A percentile compares a stretch with the other conserved stretches of the same genome.
phyloP scores from a whole-genome alignment of 2,888 invertebrate genomes.

The Tetramorium bicarinatum region DNA sequence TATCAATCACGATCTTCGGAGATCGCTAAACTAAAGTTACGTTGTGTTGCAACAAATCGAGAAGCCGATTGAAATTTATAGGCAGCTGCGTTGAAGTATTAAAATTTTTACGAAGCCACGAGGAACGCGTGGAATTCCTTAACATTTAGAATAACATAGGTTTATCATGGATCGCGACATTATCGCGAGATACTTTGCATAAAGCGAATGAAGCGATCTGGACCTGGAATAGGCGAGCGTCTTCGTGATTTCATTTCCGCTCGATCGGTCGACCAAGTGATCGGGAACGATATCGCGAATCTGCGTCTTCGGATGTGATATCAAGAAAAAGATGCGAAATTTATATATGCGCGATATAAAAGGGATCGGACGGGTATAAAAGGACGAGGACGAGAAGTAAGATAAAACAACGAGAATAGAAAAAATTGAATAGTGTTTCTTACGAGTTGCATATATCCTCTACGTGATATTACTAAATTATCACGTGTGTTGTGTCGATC shows the following conservation, averaged over 20 bases:
- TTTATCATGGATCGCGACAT: constrained; percentile 4
- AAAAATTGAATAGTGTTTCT: constrained; percentile 17
- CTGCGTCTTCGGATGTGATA: not conserved
- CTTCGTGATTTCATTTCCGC: constrained; percentile 21
- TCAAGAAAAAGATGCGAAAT: constrained; percentile 1
- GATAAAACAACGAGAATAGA: not conserved
- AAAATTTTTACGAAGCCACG: not conserved
- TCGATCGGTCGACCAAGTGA: constrained; percentile 18
- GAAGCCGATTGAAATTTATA: constrained; percentile 5
- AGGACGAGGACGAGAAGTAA: not conserved
- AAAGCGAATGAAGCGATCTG: constrained; percentile 1
- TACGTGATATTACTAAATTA: constrained; percentile 19
- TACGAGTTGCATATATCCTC: not conserved
- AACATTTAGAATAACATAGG: not conserved
- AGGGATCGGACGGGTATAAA: not conserved
- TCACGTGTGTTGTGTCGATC: constrained; percentile 17
- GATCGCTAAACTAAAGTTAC: not conserved
- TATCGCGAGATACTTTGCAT: constrained; percentile 19
- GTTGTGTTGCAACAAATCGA: not conserved
- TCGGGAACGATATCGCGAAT: constrained; percentile 6
- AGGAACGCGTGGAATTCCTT: constrained; percentile 14
- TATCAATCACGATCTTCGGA: not conserved
- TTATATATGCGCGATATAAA: constrained; percentile 22
- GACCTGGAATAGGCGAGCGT: not conserved
- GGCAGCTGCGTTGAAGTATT: not conserved